phyloP scores from a whole-genome alignment of 2,113 vertebrate species.

The Platysternon megacephalum region DNA sequence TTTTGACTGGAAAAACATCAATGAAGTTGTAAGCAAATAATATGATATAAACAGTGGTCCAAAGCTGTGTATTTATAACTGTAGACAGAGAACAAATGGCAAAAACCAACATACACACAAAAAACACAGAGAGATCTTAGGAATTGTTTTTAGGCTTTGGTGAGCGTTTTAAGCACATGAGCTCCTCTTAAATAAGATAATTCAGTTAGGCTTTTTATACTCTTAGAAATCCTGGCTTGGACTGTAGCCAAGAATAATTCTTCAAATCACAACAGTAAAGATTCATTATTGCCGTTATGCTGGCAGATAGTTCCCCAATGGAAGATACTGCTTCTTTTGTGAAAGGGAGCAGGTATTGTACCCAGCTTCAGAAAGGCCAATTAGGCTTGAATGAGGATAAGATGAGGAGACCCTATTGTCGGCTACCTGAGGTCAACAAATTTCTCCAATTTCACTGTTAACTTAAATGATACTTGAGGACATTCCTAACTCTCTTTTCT shows the following conservation, averaged over 20 bases:
- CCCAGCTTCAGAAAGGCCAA: constrained; percentile 5
- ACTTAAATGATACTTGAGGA: constrained; percentile 27
- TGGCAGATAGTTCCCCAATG: not conserved
- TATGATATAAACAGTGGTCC: not conserved
- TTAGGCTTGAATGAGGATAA: not conserved
- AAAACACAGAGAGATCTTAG: not conserved
- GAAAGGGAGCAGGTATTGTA: not conserved
- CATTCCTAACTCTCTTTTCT: constrained; percentile 15
- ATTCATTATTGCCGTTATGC: not conserved
- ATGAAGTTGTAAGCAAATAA: not conserved
- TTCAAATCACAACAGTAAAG: not conserved
- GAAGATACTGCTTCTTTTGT: not conserved
- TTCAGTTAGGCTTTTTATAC: not conserved
- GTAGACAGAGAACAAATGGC: not conserved
- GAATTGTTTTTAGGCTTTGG: not conserved
- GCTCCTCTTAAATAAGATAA: not conserved
- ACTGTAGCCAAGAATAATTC: not conserved
- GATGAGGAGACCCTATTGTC: not conserved
- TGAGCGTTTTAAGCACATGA: not conserved
- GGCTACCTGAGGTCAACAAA: constrained; percentile 10
- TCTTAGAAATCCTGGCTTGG: not conserved
- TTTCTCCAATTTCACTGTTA: constrained; percentile 32
- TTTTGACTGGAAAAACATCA: constrained; percentile 20
- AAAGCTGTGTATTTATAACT: not conserved
- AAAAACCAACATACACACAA: not conserved